Evolutionary conservation across 1,140 invertebrate species (phyloP).

Genomic region (Drosophila insularis): DNA sequence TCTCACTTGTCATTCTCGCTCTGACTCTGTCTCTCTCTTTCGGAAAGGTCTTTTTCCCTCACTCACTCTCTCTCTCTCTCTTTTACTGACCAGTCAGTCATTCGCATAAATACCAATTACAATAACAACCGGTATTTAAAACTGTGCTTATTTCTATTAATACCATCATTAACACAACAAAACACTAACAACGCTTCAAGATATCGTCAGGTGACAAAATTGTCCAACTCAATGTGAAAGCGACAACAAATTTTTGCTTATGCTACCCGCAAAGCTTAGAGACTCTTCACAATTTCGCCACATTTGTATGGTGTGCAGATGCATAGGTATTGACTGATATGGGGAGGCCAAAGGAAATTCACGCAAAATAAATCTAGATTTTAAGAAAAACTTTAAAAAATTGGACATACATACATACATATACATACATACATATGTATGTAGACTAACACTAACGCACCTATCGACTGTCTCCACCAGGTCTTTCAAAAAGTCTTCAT

Average conservation of each 20-base stretch:
- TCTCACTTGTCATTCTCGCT: conserved; percentile 18
- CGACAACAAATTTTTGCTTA: neutral
- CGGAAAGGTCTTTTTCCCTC: neutral
- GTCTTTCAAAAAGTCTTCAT: too few relatives aligned
- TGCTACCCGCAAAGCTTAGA: too few relatives aligned
- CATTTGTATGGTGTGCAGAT: conserved; percentile 25
- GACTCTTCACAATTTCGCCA: neutral
- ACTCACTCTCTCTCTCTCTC: neutral
- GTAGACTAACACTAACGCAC: too few relatives aligned
- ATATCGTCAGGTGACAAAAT: conserved; percentile 17
- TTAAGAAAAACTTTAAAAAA: too few relatives aligned
- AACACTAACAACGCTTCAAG: conserved; percentile 1
- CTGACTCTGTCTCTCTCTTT: conserved; percentile 9
- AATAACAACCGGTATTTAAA: conserved; percentile 69
- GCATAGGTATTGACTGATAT: neutral
- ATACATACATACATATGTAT: too few relatives aligned
- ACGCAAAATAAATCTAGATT: too few relatives aligned
- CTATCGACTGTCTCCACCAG: too few relatives aligned
- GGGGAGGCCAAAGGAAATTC: too few relatives aligned
- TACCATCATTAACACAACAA: conserved; percentile 43
- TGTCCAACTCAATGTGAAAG: conserved; percentile 3
- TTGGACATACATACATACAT: too few relatives aligned
- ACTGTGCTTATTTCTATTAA: conserved; percentile 42
- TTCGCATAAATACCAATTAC: conserved; percentile 57
- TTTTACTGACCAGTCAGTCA: conserved; percentile 23